Evolutionary conservation across 2,797 vertebrate species (phyloP).

Genomic region (Liparis tanakae): DNA sequence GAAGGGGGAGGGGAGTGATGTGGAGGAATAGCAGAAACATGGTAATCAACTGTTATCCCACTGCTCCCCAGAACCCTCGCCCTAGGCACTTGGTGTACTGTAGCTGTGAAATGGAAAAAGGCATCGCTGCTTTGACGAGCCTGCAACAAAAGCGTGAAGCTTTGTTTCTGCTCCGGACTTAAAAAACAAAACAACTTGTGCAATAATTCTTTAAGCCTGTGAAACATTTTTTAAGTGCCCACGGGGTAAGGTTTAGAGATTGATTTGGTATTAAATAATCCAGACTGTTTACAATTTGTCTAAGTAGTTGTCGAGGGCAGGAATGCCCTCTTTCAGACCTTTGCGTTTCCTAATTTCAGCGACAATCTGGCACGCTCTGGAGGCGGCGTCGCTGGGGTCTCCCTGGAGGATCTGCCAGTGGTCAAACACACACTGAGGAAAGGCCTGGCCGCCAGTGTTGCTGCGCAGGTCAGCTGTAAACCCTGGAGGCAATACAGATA

Average conservation of each 20-base stretch:
- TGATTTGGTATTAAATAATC: slow-evolving; percentile 68
- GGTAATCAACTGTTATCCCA: slow-evolving; percentile 68
- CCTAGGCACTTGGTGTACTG: slow-evolving; percentile 79
- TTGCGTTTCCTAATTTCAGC: slow-evolving; percentile 92
- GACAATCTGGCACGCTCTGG: slow-evolving; percentile 84
- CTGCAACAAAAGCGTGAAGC: slow-evolving; percentile 53
- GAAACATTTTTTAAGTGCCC: slow-evolving; percentile 75
- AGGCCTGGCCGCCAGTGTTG: slow-evolving; percentile 94
- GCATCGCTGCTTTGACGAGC: slow-evolving; percentile 53
- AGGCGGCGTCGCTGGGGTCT: slow-evolving; percentile 85
- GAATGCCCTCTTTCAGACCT: slow-evolving; percentile 94
- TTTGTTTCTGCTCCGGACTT: slow-evolving; percentile 56
- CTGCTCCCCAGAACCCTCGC: slow-evolving; percentile 65
- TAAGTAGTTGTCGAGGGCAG: slow-evolving; percentile 92
- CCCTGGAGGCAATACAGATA: slow-evolving; percentile 73
- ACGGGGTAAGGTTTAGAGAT: slow-evolving; percentile 67
- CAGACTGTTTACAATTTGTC: slow-evolving; percentile 88
- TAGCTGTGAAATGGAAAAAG: slow-evolving; percentile 73
- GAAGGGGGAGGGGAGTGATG: slow-evolving; percentile 27
- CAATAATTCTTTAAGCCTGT: slow-evolving; percentile 68
- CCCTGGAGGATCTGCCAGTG: slow-evolving; percentile 96
- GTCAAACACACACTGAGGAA: slow-evolving; percentile 95
- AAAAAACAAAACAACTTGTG: slow-evolving; percentile 67
- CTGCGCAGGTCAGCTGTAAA: slow-evolving; percentile 95
- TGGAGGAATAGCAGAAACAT: slow-evolving; percentile 56